Evolutionary conservation across 64 coral and sea anemone genomes (phyloP), one percentile per base, ranked within the genome.

Genomic region (Acropora yongei): DNA sequence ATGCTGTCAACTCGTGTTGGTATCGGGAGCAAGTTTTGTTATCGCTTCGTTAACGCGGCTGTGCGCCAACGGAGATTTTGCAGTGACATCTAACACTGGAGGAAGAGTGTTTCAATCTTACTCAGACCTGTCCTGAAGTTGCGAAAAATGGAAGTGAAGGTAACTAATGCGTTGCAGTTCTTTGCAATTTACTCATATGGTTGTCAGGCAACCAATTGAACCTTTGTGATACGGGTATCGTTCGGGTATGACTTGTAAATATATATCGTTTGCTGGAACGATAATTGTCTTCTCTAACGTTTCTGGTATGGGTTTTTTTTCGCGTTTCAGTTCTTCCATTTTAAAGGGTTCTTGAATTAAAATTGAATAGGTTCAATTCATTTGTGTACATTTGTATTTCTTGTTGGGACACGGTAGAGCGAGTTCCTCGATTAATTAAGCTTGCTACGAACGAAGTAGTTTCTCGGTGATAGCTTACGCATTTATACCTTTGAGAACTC

Each of bases 91-190:
- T 16, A 85, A 13, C 58, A 85, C 12, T 49, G 19, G 72, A 85
- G 61, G 45, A 6, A 69, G 44, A 30, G 63, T 68, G 82, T 45
- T 71, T 44, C 44, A 9, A 19, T 8, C 17, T 48, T 9, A 19
- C 44, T 85, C 66, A 71, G 66, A 12, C 39, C 65, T 71, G 43
- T n/a, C 13, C 17, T 50, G 6, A 49, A 72, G 63, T 44, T 39
- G 61, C 49, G 61, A 85, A 85, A 78, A 63, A 85, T 85, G 82
- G 82, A 85, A 85, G 82, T 71, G 44, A 85, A 85, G 82, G 82
- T 85, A 85, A 85, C 63, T 44, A 71, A 85, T 85, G 82, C 72
- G 30, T 85, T 68, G 11, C 6, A 1, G 67, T 71, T 43, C 46
- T 85, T n/a, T 49, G 16, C 44, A 55, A 55, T 7, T 63, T 63